A percentile compares a stretch with the other conserved stretches of the same genome.
Evolutionary conservation across 2,888 invertebrate species (phyloP).

Genomic region (Orchesella flavescens): DNA sequence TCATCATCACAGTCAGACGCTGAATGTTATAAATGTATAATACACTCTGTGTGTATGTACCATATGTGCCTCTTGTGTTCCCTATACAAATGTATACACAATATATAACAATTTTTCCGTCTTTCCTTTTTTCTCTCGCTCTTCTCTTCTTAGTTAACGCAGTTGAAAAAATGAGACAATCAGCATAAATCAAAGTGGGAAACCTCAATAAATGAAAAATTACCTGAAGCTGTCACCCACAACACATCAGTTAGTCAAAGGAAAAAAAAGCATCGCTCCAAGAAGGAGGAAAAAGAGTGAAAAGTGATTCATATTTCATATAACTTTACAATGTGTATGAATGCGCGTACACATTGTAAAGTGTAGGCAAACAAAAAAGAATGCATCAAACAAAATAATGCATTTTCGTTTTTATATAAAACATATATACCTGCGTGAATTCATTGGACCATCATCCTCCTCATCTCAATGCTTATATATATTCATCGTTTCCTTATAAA

Average conservation of each 20-base stretch:
- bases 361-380: not conserved
- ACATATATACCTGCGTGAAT: constrained; percentile 31
- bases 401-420: not conserved
- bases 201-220: constrained; percentile 64
- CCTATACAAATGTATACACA: not conserved
- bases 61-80: not conserved
- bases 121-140: constrained; percentile 24
- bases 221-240: constrained; percentile 64
- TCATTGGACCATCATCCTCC: constrained; percentile 47
- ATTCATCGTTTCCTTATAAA: constrained; percentile 43
- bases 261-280: constrained; percentile 41
- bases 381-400: not conserved
- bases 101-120: not conserved
- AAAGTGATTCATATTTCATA: constrained; percentile 55
- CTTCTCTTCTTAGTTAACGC: constrained; percentile 20
- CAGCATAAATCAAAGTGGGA: constrained; percentile 64
- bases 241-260: constrained; percentile 63
- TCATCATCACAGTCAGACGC: constrained; percentile 38
- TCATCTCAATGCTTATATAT: constrained; percentile 31
- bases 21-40: not conserved
- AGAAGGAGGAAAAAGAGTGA: constrained; percentile 36
- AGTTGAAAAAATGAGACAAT: constrained; percentile 61
- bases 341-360: too few species aligned
- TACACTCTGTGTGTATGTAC: constrained; percentile 7
- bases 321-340: not conserved